These are phyloP conservation scores for Ashinkailepas kermadecensis DNA, from an alignment of 2,888 invertebrate species.

Conservation along the genomic window DNA sequence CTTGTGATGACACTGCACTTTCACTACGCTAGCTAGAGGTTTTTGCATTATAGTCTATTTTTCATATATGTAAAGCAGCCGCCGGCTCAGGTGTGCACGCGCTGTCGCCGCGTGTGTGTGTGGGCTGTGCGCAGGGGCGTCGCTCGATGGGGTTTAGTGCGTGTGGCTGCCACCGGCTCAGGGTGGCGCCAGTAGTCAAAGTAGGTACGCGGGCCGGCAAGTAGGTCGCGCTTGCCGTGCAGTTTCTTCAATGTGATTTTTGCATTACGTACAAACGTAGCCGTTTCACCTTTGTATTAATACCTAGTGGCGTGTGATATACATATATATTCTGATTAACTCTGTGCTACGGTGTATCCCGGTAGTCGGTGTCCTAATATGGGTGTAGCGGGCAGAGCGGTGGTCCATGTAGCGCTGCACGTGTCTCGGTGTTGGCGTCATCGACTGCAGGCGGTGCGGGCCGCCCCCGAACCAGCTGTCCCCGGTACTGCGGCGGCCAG, in stretches of 20 bases:
- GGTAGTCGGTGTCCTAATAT: background rate
- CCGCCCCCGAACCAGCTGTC: no score
- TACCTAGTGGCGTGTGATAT: slow-evolving; percentile 21
- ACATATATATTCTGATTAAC: slow-evolving; percentile 16
- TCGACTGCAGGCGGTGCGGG: background rate
- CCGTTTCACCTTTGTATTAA: slow-evolving; percentile 21
- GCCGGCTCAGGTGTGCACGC: background rate
- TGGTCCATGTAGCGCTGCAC: background rate
- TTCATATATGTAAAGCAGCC: slow-evolving; percentile 1
- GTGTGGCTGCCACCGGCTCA: background rate
- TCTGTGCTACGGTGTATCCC: background rate
- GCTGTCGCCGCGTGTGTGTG: background rate
- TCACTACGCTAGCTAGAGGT: slow-evolving; percentile 8
- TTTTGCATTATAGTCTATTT: slow-evolving; percentile 19
- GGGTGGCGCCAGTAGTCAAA: background rate
- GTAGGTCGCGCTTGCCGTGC: background rate
- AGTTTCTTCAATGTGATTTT: slow-evolving; percentile 21
- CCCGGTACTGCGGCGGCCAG: background rate
- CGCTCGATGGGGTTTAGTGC: background rate
- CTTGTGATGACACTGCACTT: slow-evolving; percentile 19
- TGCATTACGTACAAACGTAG: slow-evolving; percentile 23
- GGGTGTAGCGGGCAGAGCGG: background rate
- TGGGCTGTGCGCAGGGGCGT: background rate
- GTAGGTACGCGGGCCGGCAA: background rate
- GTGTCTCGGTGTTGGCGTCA: background rate